These are phyloP conservation scores for Drosophila lacertosa DNA, from an alignment of 1,140 invertebrate genomes.

Conservation along the genomic window DNA sequence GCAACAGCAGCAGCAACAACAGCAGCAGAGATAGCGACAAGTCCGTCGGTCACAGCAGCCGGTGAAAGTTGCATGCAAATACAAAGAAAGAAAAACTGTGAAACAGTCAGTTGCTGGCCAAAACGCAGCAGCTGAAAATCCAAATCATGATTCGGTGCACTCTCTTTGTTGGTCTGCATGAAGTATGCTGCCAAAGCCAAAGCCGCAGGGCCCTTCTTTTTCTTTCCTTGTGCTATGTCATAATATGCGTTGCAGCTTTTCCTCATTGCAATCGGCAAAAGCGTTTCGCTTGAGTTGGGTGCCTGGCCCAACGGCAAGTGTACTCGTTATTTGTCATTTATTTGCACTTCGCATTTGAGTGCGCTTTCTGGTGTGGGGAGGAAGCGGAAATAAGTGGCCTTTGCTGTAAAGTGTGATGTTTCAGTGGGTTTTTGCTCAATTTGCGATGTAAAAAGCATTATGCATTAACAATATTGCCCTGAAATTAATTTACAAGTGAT, in stretches of 20 bases:
- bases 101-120: conserved; percentile 2
- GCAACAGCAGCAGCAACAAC: conserved; percentile 5
- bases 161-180: conserved; percentile 3
- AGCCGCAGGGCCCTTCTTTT: conserved; percentile 34
- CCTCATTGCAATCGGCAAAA: conserved; percentile 39
- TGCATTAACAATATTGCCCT: conserved; percentile 3
- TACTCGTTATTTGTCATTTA: conserved; percentile 68
- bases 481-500: conserved; percentile 20
- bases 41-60: conserved; percentile 37
- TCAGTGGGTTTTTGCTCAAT: conserved; percentile 46
- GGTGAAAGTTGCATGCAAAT: conserved; percentile 81
- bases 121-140: neutral
- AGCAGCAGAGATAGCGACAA: conserved; percentile 24
- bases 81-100: conserved; percentile 58
- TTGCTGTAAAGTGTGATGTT: conserved; percentile 48
- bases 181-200: conserved; percentile 1
- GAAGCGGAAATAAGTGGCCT: conserved; percentile 71
- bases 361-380: conserved; percentile 31
- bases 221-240: conserved; percentile 51
- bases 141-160: conserved; percentile 23
- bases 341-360: conserved; percentile 70
- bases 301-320: conserved; percentile 37
- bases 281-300: conserved; percentile 64
- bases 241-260: conserved; percentile 50
- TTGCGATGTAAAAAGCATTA: conserved; percentile 21